These are phyloP conservation scores for Tyrophagus putrescentiae DNA, from an alignment of 1,140 invertebrate species.

Conservation along the genomic window DNA sequence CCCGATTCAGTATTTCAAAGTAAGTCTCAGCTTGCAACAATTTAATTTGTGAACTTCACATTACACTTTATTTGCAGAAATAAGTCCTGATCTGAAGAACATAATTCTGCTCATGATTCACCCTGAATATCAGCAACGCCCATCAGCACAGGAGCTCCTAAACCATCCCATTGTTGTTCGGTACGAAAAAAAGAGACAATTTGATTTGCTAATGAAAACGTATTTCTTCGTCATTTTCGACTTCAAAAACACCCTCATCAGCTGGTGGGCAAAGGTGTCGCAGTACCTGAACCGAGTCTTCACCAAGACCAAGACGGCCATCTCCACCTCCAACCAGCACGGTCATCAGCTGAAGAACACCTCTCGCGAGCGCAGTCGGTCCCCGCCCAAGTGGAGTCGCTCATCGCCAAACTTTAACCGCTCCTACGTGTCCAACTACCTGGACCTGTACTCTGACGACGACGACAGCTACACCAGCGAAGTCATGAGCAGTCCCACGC, in stretches of 20 bases:
- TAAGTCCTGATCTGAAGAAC: constrained; percentile 40
- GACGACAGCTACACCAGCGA: constrained; percentile 9
- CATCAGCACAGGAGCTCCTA: constrained; percentile 41
- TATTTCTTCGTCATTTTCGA: background rate
- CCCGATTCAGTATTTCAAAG: constrained; percentile 35
- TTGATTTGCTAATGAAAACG: background rate
- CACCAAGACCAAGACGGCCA: background rate
- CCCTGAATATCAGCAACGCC: constrained; percentile 37
- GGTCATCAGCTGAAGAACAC: background rate
- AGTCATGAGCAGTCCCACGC: background rate
- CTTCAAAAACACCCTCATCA: background rate
- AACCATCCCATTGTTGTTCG: constrained; percentile 11
- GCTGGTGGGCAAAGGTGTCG: background rate
- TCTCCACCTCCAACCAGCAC: background rate
- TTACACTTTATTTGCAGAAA: constrained; percentile 32
- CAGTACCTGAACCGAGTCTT: background rate
- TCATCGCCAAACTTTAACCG: constrained; percentile 17
- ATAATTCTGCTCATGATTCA: constrained; percentile 45
- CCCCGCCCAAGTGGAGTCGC: too few species aligned
- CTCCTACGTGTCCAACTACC: background rate
- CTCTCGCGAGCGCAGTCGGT: too few species aligned
- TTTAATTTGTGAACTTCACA: background rate
- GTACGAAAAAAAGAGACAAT: background rate
- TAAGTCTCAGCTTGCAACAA: constrained; percentile 24
- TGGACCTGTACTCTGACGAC: constrained; percentile 22